Conservation (phyloP, 2,797 vertebrate genomes). For the Siniperca undulata region DNA sequence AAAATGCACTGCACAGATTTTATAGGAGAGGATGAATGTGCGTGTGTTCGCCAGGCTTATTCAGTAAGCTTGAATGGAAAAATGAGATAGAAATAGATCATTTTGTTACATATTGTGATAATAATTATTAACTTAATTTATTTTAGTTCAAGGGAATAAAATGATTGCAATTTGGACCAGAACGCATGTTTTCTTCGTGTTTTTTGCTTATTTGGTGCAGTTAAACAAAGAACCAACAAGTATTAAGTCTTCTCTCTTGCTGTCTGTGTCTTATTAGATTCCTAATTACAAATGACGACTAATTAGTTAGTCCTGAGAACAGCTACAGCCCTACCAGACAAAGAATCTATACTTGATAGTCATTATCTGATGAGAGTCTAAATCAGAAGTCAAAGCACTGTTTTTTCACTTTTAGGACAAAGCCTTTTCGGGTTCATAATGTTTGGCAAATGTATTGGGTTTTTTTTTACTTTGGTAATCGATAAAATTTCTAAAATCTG, state of each 20-base stretch:
- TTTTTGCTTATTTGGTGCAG: neutral
- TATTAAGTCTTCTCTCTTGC: neutral
- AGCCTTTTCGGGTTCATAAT: neutral
- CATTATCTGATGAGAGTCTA: neutral
- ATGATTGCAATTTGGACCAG: neutral
- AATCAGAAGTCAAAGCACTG: neutral
- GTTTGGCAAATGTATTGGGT: neutral
- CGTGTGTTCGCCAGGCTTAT: neutral
- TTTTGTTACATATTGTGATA: neutral
- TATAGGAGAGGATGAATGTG: neutral
- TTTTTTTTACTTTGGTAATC: neutral
- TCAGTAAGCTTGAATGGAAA: neutral
- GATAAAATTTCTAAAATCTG: neutral
- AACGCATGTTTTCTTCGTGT: neutral
- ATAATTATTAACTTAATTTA: neutral
- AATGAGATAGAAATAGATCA: neutral
- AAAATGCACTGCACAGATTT: conserved; percentile 15
- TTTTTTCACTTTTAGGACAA: neutral
- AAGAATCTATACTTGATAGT: neutral
- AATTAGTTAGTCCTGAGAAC: neutral
- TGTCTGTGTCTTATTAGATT: neutral
- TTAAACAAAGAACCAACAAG: neutral
- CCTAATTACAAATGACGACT: too few species aligned
- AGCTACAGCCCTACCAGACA: neutral
- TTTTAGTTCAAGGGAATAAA: neutral